Evolutionary conservation across 2,113 vertebrate species (phyloP).

Genomic region (Nestor notabilis): DNA sequence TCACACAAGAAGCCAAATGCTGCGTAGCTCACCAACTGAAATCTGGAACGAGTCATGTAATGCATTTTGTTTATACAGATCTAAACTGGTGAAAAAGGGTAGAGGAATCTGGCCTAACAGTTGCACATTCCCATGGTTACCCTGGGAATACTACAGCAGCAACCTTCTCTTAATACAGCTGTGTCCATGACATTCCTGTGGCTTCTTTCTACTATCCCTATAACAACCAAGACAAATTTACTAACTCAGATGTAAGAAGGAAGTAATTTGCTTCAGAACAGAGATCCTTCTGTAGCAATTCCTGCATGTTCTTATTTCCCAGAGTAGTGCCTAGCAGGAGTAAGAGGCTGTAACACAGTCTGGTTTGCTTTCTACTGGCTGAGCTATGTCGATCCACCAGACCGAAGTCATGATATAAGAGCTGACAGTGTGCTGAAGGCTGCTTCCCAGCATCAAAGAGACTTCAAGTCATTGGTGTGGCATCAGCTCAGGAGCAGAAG

Average conservation of each 20-base stretch:
- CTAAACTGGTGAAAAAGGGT: background rate
- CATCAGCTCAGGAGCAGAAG: background rate
- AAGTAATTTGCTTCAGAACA: background rate
- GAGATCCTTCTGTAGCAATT: background rate
- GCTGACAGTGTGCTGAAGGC: background rate
- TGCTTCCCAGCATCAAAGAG: background rate
- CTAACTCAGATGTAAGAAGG: background rate
- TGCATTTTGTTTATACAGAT: conserved; percentile 7
- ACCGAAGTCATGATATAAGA: background rate
- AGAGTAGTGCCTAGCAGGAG: background rate
- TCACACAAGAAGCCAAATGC: conserved; percentile 40
- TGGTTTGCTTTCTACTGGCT: background rate
- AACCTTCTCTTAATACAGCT: background rate
- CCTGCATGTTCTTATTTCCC: background rate
- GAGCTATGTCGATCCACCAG: background rate
- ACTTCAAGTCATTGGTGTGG: background rate
- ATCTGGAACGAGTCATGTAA: background rate
- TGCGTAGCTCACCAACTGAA: background rate
- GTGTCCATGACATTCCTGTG: background rate
- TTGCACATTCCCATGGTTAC: background rate
- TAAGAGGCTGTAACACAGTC: background rate
- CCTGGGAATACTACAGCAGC: background rate
- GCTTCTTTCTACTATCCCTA: background rate
- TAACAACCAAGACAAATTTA: background rate
- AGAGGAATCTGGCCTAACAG: background rate